phyloP scores from a whole-genome alignment of 2,113 vertebrate genomes.

The Hemichromis elongatus region DNA sequence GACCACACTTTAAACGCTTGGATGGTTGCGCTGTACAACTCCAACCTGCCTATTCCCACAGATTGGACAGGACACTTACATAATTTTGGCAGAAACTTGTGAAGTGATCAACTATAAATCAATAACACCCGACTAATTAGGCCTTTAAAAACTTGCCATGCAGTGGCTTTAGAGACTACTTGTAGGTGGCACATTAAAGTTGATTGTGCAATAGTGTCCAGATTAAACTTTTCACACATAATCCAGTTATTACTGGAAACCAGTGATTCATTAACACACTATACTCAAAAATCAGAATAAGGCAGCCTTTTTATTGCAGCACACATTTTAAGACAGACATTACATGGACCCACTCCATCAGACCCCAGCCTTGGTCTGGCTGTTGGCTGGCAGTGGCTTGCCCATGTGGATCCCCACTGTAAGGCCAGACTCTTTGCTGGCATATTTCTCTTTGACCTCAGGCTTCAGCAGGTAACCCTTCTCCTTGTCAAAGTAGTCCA shows the following conservation, averaged over 20 bases:
- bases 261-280: not conserved
- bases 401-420: conserved; percentile 74
- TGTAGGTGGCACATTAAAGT: not conserved
- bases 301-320: not conserved
- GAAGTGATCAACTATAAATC: not conserved
- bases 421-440: conserved; percentile 63
- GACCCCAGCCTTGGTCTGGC: not conserved
- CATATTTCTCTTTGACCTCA: conserved; percentile 57
- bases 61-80: not conserved
- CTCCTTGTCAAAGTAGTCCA: conserved; percentile 68
- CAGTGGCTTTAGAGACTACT: rapidly evolving
- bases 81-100: rapidly evolving
- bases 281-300: not conserved
- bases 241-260: not conserved
- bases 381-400: conserved; percentile 70
- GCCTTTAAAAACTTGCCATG: rapidly evolving
- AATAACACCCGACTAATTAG: not conserved
- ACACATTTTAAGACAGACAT: not conserved
- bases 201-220: not conserved
- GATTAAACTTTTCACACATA: not conserved
- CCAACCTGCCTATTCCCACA: rapidly evolving
- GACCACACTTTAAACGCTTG: not conserved
- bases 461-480: conserved; percentile 71
- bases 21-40: not conserved
- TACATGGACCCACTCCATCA: rapidly evolving